A percentile compares a stretch with the other conserved stretches of the same genome.
phyloP scores from a whole-genome alignment of 2,797 vertebrate species.

The Pangasius macronema region DNA sequence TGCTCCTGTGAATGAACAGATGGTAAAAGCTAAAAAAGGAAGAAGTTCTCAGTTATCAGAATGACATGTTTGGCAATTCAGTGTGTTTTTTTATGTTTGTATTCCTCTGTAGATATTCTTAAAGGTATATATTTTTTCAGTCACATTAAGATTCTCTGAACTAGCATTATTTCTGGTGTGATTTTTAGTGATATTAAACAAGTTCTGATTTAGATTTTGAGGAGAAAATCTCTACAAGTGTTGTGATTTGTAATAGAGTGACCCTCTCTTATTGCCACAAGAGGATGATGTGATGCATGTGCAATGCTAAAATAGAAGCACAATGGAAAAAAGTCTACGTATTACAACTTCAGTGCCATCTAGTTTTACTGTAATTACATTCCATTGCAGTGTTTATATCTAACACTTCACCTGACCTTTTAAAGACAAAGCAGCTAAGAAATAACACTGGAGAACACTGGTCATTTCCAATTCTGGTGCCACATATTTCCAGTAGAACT shows the following conservation, averaged over 20 bases:
- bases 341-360: background rate
- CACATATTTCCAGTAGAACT: background rate
- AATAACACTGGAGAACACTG: background rate
- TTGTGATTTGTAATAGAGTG: background rate
- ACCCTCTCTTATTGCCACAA: background rate
- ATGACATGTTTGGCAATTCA: background rate
- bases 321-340: background rate
- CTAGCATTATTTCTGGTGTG: too few relatives aligned
- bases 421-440: background rate
- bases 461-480: background rate
- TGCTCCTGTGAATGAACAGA: constrained; percentile 55
- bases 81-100: background rate
- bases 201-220: background rate
- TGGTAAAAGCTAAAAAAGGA: constrained; percentile 43
- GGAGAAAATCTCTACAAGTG: background rate
- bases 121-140: background rate
- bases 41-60: background rate
- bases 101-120: background rate
- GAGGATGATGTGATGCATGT: background rate
- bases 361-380: background rate
- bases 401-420: background rate
- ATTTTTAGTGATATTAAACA: background rate
- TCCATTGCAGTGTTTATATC: background rate
- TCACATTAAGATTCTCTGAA: background rate
- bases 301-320: background rate